Base-by-base conservation (phyloP, 2,113 vertebrate species). In the Corapipo altera region DNA sequence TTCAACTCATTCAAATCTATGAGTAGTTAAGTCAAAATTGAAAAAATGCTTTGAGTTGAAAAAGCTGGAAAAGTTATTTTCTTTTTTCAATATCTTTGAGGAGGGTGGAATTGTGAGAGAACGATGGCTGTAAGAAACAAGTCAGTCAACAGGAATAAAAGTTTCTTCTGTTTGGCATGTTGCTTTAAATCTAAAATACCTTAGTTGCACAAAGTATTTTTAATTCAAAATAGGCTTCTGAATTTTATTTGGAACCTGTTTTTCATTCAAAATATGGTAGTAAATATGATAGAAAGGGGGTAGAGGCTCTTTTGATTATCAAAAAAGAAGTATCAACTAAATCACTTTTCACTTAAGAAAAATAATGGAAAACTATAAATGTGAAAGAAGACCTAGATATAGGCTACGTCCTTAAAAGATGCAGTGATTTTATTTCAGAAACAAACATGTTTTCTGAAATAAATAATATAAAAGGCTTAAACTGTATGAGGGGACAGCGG, bases 401-500 rank as follows among this genome's bases (percentile, higher is more conserved):
- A 74, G 74, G 11, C 61, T 70, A 33, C 3, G 5, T 2, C 6
- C 21, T 52, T 65, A 12, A 51, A 79, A 69, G 33, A 6, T 55
- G 6, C 46, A 18, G 10, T 69, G n/a, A 20, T 81, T 44, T 72
- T n/a, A 15, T 80, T 89, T 91, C 39, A 87, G 64, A 35, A 43
- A 23, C 33, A 72, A 51, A 21, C 5, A 1, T 18, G 7, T 61
- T 73, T 86, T 69, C 27, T 69, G 33, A 70, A 49, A 11, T 8
- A 77, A 89, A 74, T 70, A 43, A 84, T 61, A 88, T 24, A 11
- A 59, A 35, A 35, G 14, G 23, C 12, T 33, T 8, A 27, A 89
- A 37, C 3, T 54, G 7, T 28, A 28, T 4, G 3, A 59, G 0
- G 4, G 12, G 4, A 6, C 2, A 7, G 9, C 5, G 24, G 19